Base-by-base conservation (phyloP, 2,797 vertebrate genomes). In the Malurus leucopterus region DNA sequence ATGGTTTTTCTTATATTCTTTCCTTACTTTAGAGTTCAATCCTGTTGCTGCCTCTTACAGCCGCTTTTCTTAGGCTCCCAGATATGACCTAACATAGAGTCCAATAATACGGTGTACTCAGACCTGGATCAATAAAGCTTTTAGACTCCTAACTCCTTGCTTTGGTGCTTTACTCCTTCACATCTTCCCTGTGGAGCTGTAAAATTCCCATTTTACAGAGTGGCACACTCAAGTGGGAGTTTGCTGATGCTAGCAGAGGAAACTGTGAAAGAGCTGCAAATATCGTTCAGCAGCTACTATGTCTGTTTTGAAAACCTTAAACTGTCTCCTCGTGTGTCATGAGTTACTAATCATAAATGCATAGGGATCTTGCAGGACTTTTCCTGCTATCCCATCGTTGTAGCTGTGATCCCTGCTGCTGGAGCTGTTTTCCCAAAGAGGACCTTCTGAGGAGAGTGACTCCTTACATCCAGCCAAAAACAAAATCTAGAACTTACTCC, bases 141-240 rank as follows among this genome's bases (percentile, higher is more conserved):
- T 95, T 95, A 95, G 91, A 87, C 24, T 5, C 74, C 91, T 92
- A 92, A 91, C 84, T 93, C 81, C 86, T 92, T 0, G 6, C 84
- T 94, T 95, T 93, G 90, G 92, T 91, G 88, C 84, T 92, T 95
- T 92, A 91, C 74, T 92, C 77, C 73, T 84, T 93, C 74, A 69
- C 58, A 65, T 92, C 86, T 90, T 94, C 91, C 91, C 89, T 30
- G 84, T 82, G 90, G 92, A 93, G 93, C 93, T 93, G 88, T 95
- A 95, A 95, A 95, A 94, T 94, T 95, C 92, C 91, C 91, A 93
- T 95, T 95, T 94, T 94, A 92, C 91, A 88, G 94, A 88, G 88
- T 3, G 9, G 88, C 83, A 94, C 91, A 69, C 75, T 91, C 71
- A 73, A 91, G 91, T 74, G 79, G 88, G 81, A 84, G 71, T 89